These are phyloP conservation scores for Melanogrammus aeglefinus DNA, from an alignment of 2,797 vertebrate genomes.

Conservation along the genomic window DNA sequence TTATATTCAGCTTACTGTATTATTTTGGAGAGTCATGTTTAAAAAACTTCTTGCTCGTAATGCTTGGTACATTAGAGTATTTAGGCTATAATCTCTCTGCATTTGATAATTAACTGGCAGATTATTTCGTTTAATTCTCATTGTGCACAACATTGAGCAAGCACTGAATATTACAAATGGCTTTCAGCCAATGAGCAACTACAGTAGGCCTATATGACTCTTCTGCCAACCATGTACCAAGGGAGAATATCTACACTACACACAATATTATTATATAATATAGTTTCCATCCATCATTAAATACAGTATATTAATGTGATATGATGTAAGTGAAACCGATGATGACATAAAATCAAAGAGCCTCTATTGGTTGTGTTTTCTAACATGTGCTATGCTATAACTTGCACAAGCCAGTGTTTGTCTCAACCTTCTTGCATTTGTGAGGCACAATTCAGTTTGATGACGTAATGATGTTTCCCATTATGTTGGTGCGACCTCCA, in stretches of 20 bases:
- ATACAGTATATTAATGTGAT: conserved; percentile 1
- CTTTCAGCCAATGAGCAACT: neutral
- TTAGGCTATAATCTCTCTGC: neutral
- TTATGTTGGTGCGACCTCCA: neutral
- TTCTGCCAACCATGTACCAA: neutral
- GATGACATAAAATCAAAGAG: no score
- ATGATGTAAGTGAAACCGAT: neutral
- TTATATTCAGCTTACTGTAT: no score
- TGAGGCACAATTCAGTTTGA: neutral
- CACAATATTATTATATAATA: neutral
- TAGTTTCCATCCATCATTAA: neutral
- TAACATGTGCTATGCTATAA: neutral
- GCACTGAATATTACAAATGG: neutral
- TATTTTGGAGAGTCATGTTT: neutral
- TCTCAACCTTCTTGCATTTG: neutral
- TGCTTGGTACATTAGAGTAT: neutral
- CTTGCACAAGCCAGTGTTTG: neutral
- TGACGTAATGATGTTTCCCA: neutral
- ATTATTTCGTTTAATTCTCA: neutral
- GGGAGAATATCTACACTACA: neutral
- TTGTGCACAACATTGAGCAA: neutral
- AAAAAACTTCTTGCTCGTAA: neutral
- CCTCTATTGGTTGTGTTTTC: neutral
- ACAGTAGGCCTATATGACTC: neutral
- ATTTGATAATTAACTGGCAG: neutral